Base-by-base conservation (phyloP, 2,888 invertebrate species). In the Oligia strigilis region DNA sequence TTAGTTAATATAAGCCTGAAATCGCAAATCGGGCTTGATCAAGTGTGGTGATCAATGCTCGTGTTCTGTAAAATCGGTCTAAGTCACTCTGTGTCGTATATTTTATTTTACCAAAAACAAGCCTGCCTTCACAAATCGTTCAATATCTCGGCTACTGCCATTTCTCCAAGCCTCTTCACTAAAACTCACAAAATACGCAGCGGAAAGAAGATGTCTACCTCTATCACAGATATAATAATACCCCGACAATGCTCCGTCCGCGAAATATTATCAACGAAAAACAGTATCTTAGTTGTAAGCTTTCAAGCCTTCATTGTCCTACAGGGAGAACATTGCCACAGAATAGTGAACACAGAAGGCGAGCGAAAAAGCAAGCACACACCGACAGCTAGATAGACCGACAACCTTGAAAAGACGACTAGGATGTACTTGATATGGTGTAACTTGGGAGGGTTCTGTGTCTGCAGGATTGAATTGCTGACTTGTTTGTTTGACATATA, bases 201-300 rank as follows among this genome's bases (percentile, higher is more conserved):
- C 62, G 49, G 85, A 85, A 81, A 60, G 55, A 43, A 81, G 19
- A 66, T 73, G 81, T 73, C 86, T 81, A 81, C 81, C 55, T 67
- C 86, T 65, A 52, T 82, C 75, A 69, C 67, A 40, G 67, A 65
- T 75, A 75, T 71, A 75, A 86, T 82, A 75, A 69, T 82, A 67
- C 67, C 55, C 40, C 71, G 40, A 75, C 84, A 87, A 84, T 71
- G 73, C 71, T 72, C 19, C 65, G 74, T 52, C 72, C 64, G 60
- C 75, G 67, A 79, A 77, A 80, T 84, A 79, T 87, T 81, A 72
- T 81, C 81, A 79, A 72, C 64, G 76, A 80, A 80, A 89, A 78
- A 78, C 79, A 77, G 73, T 89, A 83, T 88, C 77, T 89, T 73
- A 77, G 79, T 76, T 70, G 77, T 79, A 77, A 82, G 77, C 79